Percentiles rank a stretch among this genome's conserved stretches.
These are phyloP conservation scores for Hemithea aestivaria DNA, from an alignment of 2,888 invertebrate genomes.

Conservation along the genomic window DNA sequence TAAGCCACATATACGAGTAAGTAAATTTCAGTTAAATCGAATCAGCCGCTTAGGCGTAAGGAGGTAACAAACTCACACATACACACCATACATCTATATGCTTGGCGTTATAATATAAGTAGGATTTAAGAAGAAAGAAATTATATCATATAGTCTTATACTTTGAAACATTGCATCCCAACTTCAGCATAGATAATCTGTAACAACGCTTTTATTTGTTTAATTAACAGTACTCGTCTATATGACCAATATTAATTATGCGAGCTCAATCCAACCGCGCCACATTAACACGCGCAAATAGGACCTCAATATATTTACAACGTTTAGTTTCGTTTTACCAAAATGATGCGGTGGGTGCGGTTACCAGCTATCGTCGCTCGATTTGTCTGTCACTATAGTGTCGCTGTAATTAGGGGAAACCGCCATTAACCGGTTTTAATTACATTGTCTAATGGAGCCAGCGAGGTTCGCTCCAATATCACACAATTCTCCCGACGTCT, in stretches of 20 bases:
- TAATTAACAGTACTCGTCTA: no score
- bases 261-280: conserved; percentile 25
- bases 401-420: conserved; percentile 68
- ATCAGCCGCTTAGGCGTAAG: no score
- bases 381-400: conserved; percentile 57
- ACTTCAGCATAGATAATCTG: conserved; percentile 36
- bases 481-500: conserved; percentile 31
- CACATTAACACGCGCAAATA: conserved; percentile 31
- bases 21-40: no score
- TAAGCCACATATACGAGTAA: no score
- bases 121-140: no score
- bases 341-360: conserved; percentile 52
- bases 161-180: no score
- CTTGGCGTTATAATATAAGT: no score
- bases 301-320: conserved; percentile 42
- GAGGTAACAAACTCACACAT: no score
- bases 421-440: conserved; percentile 61
- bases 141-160: no score
- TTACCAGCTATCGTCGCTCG: conserved; percentile 55
- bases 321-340: conserved; percentile 49
- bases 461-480: conserved; percentile 55
- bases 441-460: conserved; percentile 73
- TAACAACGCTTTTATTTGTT: conserved; percentile 61
- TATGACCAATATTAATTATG: conserved; percentile 53
- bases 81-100: no score